Evolutionary conservation across 2,888 invertebrate species (phyloP), one percentile per base, ranked within the genome.

Genomic region (Spodoptera exigua): DNA sequence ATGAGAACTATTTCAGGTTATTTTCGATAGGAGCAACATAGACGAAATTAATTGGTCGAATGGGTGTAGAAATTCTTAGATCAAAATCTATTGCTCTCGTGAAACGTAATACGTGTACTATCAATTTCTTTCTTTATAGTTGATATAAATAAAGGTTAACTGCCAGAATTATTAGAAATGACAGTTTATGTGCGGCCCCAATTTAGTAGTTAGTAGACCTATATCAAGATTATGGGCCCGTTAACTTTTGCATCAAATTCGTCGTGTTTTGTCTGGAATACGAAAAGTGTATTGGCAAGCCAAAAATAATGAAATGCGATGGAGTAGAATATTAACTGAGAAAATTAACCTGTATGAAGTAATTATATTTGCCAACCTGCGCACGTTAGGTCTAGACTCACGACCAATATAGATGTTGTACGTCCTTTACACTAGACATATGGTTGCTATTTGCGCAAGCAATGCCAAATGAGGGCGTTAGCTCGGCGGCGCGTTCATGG

Each of bases 391-490:
- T 61, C 49, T 72, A 61, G 57, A 67, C 61, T 70, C 35, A 12
- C 35, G 60, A 54, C 60, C 48, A 76, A 69, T 62, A 63, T 77
- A 70, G 72, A 58, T 37, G 52, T 41, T 37, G 47, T 71, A 65
- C 78, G 76, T 70, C 78, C 79, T 77, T 66, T 71, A 60, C 27
- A 27, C 72, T 64, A 75, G 74, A 74, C 76, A 75, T 64, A 73
- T 76, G 70, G 69, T 69, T 70, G 74, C 68, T 76, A 78, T 79
- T 81, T 72, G 61, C 60, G 70, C 76, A 57, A 70, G 79, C 79
- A 80, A 78, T 78, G 76, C 78, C 74, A 81, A 81, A 78, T 73
- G 79, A 80, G 82, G 80, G 65, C 84, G 74, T 77, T 79, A 67
- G 58, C 81, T 71, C 61, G 32, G 16, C 57, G 37, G 40, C 47